phyloP scores from a whole-genome alignment of 1,140 invertebrate species.

The Notospermus geniculatus region DNA sequence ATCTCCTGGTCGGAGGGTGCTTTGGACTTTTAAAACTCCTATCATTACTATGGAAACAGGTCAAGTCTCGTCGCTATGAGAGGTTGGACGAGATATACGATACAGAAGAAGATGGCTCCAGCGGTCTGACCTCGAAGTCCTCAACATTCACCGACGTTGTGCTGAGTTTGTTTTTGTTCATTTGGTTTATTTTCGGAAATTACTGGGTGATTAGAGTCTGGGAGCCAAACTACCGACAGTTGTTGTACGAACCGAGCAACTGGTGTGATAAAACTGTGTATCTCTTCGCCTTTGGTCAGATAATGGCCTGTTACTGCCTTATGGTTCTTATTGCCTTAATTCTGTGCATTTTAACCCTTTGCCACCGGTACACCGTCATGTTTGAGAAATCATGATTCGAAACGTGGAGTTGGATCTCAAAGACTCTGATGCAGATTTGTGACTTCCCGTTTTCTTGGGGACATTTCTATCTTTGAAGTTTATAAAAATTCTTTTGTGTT shows the following conservation, averaged over 20 bases:
- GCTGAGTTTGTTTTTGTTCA: constrained; percentile 60
- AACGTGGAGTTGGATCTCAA: too few species aligned
- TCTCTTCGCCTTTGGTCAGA: constrained; percentile 60
- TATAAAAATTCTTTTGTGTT: too few species aligned
- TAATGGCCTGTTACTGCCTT: constrained; percentile 67
- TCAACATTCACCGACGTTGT: constrained; percentile 56
- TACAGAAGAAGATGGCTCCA: constrained; percentile 43
- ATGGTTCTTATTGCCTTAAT: constrained; percentile 62
- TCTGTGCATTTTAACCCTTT: constrained; percentile 56
- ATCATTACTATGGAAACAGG: constrained; percentile 66
- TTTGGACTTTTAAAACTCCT: constrained; percentile 44
- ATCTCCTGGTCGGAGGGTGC: constrained; percentile 45
- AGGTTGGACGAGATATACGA: constrained; percentile 60
- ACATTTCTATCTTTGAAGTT: too few species aligned
- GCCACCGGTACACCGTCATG: constrained; percentile 28
- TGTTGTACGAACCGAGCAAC: constrained; percentile 59
- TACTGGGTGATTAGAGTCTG: constrained; percentile 56
- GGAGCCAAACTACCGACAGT: constrained; percentile 53
- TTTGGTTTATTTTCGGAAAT: constrained; percentile 65
- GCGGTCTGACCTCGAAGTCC: constrained; percentile 33
- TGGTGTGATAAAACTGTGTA: constrained; percentile 44
- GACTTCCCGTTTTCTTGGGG: too few species aligned
- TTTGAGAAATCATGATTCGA: too few species aligned
- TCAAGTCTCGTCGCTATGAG: constrained; percentile 61
- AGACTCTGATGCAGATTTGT: too few species aligned